Evolutionary conservation across 2,888 invertebrate species (phyloP), one percentile per base, ranked within the genome.

Genomic region (Epistrophe eligans): DNA sequence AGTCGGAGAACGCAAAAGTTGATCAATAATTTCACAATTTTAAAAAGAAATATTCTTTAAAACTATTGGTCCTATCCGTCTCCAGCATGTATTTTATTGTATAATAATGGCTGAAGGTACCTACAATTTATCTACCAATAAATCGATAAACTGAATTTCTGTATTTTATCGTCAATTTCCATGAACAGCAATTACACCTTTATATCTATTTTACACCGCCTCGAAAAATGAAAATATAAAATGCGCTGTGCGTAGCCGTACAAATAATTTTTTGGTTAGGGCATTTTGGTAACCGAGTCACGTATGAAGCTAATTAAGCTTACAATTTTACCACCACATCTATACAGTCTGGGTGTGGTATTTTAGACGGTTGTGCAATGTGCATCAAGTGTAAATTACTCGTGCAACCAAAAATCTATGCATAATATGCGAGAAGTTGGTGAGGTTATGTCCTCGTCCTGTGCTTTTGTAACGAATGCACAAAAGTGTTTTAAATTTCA

Each of bases 301-400:
- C 84, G 84, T 84, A 15, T 55, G 8, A 15, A 84, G 66, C 72
- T 84, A 84, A 84, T 80, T 84, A 84, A 71, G 84, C 84, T 76
- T 67, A 80, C 76, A 72, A 76, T 66, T 77, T 60, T 77, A 19
- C 48, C 66, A 66, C 58, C 66, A 55, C 74, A 76, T 28, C 60
- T 50, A 58, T 45, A 13, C 32, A 48, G 24, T 28, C 48, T 43
- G 50, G 43, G 55, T 57, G 64, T 64, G 74, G 70, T 9, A 64
- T 74, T 74, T 64, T n/a, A 52, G 28, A 40, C n/a, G 11, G 28
- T 24, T 32, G 45, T 24, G 35, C 72, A 45, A n/a, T 32, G 45
- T 24, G 35, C 72, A 45, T 17, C 43, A 45, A 72, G 32, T 45
- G n/a, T n/a, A 55, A 2, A 24, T 28, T 28, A 52, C 11, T 24